Evolutionary conservation across 2,888 invertebrate species (phyloP).

Genomic region (Plagodis dolabraria): DNA sequence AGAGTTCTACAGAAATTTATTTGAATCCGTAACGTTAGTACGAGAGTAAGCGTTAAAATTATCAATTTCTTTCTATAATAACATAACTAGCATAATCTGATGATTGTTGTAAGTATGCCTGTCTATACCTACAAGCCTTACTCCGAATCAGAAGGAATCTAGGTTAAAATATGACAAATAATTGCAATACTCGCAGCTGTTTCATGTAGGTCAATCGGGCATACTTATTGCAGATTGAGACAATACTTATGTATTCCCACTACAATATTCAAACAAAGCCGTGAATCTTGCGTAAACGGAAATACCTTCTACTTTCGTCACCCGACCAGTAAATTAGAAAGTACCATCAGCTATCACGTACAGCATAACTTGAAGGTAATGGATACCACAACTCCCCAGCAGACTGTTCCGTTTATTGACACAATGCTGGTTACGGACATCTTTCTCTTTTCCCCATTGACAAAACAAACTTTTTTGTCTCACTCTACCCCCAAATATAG

Average conservation of each 20-base stretch:
- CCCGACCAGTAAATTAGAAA: slow-evolving; percentile 64
- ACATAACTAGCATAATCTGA: no score
- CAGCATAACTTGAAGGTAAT: slow-evolving; percentile 60
- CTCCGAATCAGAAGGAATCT: not conserved
- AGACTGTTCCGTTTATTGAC: slow-evolving; percentile 69
- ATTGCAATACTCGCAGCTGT: slow-evolving; percentile 13
- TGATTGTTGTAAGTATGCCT: no score
- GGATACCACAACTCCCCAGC: slow-evolving; percentile 68
- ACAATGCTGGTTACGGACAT: slow-evolving; percentile 57
- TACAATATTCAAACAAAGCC: not conserved
- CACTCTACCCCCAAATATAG: slow-evolving; percentile 79
- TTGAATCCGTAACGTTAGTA: no score
- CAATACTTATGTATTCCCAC: not conserved
- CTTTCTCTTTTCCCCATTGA: slow-evolving; percentile 66
- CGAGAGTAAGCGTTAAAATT: no score
- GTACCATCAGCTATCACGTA: slow-evolving; percentile 66
- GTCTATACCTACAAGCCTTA: not conserved
- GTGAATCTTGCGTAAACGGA: slow-evolving; percentile 10
- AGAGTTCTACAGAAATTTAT: no score
- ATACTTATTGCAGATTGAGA: slow-evolving; percentile 5
- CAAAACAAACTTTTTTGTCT: slow-evolving; percentile 66
- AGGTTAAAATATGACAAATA: not conserved
- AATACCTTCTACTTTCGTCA: slow-evolving; percentile 41
- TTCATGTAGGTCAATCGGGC: slow-evolving; percentile 10
- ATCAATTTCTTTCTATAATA: no score